These are phyloP conservation scores for Corythoichthys intestinalis DNA, from an alignment of 2,113 vertebrate species.

Conservation along the genomic window DNA sequence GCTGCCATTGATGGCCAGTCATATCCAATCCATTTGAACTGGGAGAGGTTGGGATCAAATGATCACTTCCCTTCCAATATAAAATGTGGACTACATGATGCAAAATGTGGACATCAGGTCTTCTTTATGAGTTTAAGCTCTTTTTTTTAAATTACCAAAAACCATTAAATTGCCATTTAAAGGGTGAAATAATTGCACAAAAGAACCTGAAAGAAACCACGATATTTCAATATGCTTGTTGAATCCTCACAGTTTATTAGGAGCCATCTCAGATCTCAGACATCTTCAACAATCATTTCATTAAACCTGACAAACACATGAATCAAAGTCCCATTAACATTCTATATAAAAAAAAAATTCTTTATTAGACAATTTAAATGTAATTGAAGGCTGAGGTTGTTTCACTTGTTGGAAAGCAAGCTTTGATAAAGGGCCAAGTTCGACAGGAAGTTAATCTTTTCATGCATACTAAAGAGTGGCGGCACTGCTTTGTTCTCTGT, in stretches of 20 bases:
- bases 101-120: too few relatives aligned
- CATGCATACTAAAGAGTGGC: constrained; percentile 52
- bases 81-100: too few relatives aligned
- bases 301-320: constrained; percentile 4
- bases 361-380: constrained; percentile 25
- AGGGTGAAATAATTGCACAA: constrained; percentile 6
- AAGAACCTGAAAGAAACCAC: not conserved
- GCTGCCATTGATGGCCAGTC: constrained; percentile 19
- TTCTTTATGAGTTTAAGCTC: too few relatives aligned
- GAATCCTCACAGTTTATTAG: constrained; percentile 3
- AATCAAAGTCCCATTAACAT: constrained; percentile 16
- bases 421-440: constrained; percentile 47
- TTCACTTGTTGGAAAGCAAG: constrained; percentile 28
- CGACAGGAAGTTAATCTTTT: constrained; percentile 59
- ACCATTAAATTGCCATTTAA: too few relatives aligned
- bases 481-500: constrained; percentile 48
- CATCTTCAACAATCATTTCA: constrained; percentile 7
- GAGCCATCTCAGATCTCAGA: not conserved
- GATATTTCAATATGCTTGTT: constrained; percentile 3
- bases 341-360: constrained; percentile 13
- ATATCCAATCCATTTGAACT: too few relatives aligned
- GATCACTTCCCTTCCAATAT: too few relatives aligned
- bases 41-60: too few relatives aligned
- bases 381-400: constrained; percentile 30
- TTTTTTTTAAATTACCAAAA: too few relatives aligned